Conservation (phyloP, 1,140 invertebrate genomes). For the Pectinophora gossypiella region DNA sequence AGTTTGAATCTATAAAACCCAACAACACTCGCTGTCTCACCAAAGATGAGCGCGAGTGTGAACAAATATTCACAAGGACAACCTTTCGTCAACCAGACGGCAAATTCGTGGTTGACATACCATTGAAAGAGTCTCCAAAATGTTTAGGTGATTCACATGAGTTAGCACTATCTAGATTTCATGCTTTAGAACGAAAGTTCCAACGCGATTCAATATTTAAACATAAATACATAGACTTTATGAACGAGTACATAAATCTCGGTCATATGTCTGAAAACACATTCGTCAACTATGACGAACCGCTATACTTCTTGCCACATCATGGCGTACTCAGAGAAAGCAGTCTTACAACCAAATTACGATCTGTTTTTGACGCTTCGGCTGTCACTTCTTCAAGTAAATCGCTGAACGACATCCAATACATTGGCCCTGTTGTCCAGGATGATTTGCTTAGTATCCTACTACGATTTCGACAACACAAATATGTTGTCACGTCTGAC, state of each 20-base stretch:
- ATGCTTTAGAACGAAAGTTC: conserved; percentile 4
- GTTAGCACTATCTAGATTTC: not conserved
- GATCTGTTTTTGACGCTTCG: conserved; percentile 9
- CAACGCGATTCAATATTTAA: not conserved
- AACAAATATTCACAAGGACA: not conserved
- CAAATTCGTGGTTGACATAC: not conserved
- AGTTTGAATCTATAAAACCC: not conserved
- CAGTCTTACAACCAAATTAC: conserved; percentile 8
- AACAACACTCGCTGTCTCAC: not conserved
- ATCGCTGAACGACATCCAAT: conserved; percentile 6
- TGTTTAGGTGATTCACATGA: not conserved
- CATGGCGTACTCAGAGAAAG: conserved; percentile 8
- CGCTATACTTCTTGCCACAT: not conserved
- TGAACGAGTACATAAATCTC: not conserved
- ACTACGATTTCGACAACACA: conserved; percentile 11
- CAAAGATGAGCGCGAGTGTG: not conserved
- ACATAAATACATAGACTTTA: not conserved
- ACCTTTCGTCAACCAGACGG: not conserved
- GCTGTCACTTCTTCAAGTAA: not conserved
- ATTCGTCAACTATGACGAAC: not conserved
- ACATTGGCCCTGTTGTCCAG: conserved; percentile 8
- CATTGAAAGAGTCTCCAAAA: not conserved
- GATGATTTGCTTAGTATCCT: conserved; percentile 10
- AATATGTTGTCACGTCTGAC: conserved; percentile 7
- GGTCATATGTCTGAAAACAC: conserved; percentile 10